Evolutionary conservation across 2,797 vertebrate genomes (phyloP).

Genomic region (Coccyzus lansbergi): DNA sequence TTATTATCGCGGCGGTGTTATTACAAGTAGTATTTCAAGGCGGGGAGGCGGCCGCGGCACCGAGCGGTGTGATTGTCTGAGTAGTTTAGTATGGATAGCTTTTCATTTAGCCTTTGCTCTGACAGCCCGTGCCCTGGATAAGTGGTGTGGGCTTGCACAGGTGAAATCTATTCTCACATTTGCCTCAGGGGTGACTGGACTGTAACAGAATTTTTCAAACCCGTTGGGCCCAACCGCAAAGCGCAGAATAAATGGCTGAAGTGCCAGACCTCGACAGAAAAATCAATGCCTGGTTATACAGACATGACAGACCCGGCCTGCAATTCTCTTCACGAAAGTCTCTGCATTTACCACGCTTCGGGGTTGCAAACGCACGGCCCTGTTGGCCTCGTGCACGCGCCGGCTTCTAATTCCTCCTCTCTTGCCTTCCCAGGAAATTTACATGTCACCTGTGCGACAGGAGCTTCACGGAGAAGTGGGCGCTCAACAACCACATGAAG

Average conservation of each 20-base stretch:
- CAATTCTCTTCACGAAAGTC: conserved; percentile 77
- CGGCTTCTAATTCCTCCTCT: conserved; percentile 63
- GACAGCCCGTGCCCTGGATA: conserved; percentile 91
- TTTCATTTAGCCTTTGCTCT: conserved; percentile 94
- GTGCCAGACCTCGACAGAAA: conserved; percentile 98
- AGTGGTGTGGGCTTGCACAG: conserved; percentile 95
- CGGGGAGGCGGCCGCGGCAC: conserved; percentile 21
- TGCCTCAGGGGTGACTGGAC: conserved; percentile 95
- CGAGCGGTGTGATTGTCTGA: conserved; percentile 76
- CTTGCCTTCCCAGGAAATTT: conserved; percentile 87
- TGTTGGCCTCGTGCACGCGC: conserved; percentile 1
- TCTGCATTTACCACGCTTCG: conserved; percentile 58
- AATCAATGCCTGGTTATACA: conserved; percentile 99
- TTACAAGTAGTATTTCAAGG: conserved; percentile 64
- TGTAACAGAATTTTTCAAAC: conserved; percentile 99
- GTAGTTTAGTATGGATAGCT: conserved; percentile 86
- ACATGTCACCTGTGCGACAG: conserved; percentile 93
- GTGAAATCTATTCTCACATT: conserved; percentile 97
- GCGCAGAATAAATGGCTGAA: conserved; percentile 99
- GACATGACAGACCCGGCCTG: conserved; percentile 92
- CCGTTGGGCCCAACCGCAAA: conserved; percentile 97
- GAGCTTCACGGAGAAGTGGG: conserved; percentile 98
- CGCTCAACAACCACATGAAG: conserved; percentile 98
- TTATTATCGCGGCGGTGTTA: conserved; percentile 15
- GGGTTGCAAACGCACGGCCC: conserved; percentile 54